Evolutionary conservation across 2,888 invertebrate genomes (phyloP).

Genomic region (Eubasilissa splendida): DNA sequence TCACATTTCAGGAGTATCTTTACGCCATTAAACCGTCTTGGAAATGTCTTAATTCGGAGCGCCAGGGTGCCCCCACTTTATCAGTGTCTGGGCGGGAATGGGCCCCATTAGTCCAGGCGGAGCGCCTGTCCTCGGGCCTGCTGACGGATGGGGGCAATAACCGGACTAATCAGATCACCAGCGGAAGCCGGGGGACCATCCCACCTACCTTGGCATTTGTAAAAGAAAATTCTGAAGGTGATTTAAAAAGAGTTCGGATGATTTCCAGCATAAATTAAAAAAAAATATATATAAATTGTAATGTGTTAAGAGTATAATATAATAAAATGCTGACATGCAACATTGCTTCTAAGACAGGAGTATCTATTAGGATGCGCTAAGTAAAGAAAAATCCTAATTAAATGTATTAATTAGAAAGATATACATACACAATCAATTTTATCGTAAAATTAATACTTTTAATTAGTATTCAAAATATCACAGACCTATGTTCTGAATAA

Average conservation of each 20-base stretch:
- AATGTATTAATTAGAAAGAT: too few relatives aligned
- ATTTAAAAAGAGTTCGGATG: not conserved
- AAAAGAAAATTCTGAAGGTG: not conserved
- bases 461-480: too few relatives aligned
- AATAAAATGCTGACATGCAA: too few relatives aligned
- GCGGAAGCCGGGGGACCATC: not conserved
- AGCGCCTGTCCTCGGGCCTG: constrained; percentile 35
- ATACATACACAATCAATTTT: too few relatives aligned
- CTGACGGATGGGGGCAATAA: constrained; percentile 32
- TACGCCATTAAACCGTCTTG: not conserved
- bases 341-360: too few relatives aligned
- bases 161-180: constrained; percentile 39
- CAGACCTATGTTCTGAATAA: too few relatives aligned
- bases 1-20: constrained; percentile 11
- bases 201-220: not conserved
- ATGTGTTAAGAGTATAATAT: too few relatives aligned
- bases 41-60: constrained; percentile 28
- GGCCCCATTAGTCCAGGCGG: constrained; percentile 38
- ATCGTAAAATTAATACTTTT: too few relatives aligned
- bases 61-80: constrained; percentile 31
- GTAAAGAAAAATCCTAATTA: too few relatives aligned
- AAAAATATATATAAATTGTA: too few relatives aligned
- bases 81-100: constrained; percentile 42
- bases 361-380: too few relatives aligned
- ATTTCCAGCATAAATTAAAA: too few relatives aligned